Evolutionary conservation across 1,140 invertebrate species (phyloP), one percentile per base, ranked within the genome.

Genomic region (Ptiloglossa arizonensis): DNA sequence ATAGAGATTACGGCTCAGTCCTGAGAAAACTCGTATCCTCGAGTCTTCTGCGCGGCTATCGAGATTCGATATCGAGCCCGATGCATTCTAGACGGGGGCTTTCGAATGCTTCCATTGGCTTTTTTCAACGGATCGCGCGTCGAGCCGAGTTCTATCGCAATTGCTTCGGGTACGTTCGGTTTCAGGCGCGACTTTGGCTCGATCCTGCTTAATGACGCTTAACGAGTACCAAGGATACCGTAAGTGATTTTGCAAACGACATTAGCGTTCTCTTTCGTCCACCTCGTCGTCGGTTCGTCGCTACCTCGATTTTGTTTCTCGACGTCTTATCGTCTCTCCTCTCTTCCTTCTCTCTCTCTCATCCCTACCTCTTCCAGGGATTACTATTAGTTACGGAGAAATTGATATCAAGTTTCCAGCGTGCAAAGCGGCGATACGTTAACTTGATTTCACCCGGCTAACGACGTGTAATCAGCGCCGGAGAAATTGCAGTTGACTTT

Each of bases 1-100:
- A 75, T 75, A 75, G 72, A 68, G 63, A 75, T 75, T 75, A 52
- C 72, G 24, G 60, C 19, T 1, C 6, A 38, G 52, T 68, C 63
- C 38, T 38, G 72, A 57, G 72, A 29, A 56, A 75, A 57, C 72
- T 68, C 64, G 50, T 46, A 75, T 29, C 63, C 27, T 22, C 72
- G 44, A 5, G 35, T 57, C 11, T 54, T 70, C 52, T 13, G 17
- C 67, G 67, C 32, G 4, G 22, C 35, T 70, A 57, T 59, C 68
- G 68, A 32, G 68, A 59, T 70, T 70, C 54, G 68, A 70, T 70
- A 70, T 70, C 54, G 68, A 56, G 8, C 50, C 35, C 52, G 68
- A 70, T 38, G 67, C 35, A 57, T 70, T 57, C 67, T 54, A 38
- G 22, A 24, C 66, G 15, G 32, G 29, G n/a, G 32, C 29, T 67